Base-by-base conservation (phyloP, 2,113 vertebrate species). In the Hypanus sabinus region DNA sequence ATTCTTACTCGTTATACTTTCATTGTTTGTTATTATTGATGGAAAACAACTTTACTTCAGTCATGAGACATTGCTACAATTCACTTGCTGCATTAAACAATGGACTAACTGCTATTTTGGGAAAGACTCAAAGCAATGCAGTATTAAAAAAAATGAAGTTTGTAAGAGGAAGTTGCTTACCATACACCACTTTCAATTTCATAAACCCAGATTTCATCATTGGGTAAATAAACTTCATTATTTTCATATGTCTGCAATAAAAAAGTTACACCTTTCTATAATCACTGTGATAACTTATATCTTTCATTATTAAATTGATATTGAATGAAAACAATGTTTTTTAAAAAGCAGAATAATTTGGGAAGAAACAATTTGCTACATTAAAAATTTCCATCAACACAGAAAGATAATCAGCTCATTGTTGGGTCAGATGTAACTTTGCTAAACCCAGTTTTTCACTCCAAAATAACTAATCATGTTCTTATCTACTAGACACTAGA, bases 151-250 rank as follows among this genome's bases (percentile, higher is more conserved):
- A 36, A 77, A 36, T 94, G 62, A 60, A 62, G 16, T 95, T 87
- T 60, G 83, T 88, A 46, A 88, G 60, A 65, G 60, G 33, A 90
- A 33, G 33, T 90, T 65, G 62, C 96, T 98, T 97, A 98, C 98
- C 98, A 99, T 94, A 97, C 95, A 5, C 98, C 98, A 62, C 95
- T 97, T 79, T 98, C 97, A 94, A 98, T 96, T 95, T 99, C 98
- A 94, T 98, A 99, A 75, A 97, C 96, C 98, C 98, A 99, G 94
- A 99, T 97, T 96, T 99, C 98, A 95, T 98, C 97, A 94, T 96
- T 98, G 92, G 98, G 98, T 80, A 99, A 96, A 94, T 98, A 98
- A 30, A 98, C 97, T 96, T 99, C 98, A 96, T 98, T 97, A 94
- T 98, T 97, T 96, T 97, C 98, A 95, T 99, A 96, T 46, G 98